A percentile compares a stretch with the other conserved stretches of the same genome.
phyloP scores from a whole-genome alignment of 2,113 vertebrate genomes.

The Notarius quadriscutis region DNA sequence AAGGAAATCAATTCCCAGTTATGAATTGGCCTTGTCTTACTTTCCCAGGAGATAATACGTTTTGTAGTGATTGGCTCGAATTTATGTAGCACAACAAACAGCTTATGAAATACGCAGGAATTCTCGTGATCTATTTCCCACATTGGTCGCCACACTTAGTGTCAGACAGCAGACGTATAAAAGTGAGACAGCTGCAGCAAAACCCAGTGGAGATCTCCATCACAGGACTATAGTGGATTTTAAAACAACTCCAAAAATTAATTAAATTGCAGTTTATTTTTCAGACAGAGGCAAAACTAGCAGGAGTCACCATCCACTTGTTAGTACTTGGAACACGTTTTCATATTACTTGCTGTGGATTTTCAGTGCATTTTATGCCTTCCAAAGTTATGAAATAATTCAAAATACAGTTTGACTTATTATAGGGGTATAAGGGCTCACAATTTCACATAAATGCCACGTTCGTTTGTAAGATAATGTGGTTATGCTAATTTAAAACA shows the following conservation, averaged over 20 bases:
- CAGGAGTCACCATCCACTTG: neutral
- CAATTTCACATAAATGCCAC: neutral
- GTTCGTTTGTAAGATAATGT: neutral
- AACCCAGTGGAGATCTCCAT: neutral
- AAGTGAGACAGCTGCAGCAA: constrained; percentile 1
- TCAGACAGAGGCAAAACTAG: neutral
- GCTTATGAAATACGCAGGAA: constrained; percentile 49
- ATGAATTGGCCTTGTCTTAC: constrained; percentile 54
- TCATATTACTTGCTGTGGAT: neutral
- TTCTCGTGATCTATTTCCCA: constrained; percentile 5
- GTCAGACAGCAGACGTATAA: neutral
- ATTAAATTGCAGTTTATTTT: neutral
- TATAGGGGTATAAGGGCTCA: neutral
- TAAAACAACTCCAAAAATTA: neutral
- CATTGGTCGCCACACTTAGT: neutral
- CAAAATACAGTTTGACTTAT: neutral
- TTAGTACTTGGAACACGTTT: neutral
- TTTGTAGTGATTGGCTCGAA: constrained; percentile 35
- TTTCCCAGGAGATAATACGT: constrained; percentile 49
- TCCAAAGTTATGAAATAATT: neutral
- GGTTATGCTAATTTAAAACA: neutral
- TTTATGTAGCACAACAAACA: constrained; percentile 47
- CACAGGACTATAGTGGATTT: constrained; percentile 15
- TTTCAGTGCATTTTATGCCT: neutral
- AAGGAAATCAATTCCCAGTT: constrained; percentile 54